Conservation (phyloP, 1,140 invertebrate species). For the Drosophila asahinai region DNA sequence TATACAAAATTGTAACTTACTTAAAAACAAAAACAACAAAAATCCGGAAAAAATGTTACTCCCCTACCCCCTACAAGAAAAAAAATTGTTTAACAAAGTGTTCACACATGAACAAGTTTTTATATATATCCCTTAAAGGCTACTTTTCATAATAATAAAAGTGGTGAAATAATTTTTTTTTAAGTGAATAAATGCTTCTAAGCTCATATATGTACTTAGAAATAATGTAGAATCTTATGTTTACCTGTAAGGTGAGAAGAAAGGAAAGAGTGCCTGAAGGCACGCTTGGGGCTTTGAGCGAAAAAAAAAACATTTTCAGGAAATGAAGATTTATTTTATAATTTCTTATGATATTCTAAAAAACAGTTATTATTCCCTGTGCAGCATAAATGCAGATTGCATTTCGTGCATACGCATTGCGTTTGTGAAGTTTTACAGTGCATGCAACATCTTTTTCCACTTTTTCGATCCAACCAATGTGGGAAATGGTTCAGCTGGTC, state of each 20-base stretch:
- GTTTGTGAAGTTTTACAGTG: conserved; percentile 11
- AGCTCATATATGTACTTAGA: conserved; percentile 17
- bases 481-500: conserved; percentile 10
- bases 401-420: neutral
- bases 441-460: conserved; percentile 21
- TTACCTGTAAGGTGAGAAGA: conserved; percentile 17
- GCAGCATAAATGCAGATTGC: neutral
- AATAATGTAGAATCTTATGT: conserved; percentile 16
- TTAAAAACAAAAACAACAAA: too few relatives aligned
- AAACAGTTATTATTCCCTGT: conserved; percentile 10
- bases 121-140: conserved; percentile 13
- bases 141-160: conserved; percentile 10
- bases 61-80: too few relatives aligned
- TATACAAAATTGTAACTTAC: too few relatives aligned
- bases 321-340: conserved; percentile 6
- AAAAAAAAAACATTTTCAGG: conserved; percentile 5
- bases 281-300: conserved; percentile 16
- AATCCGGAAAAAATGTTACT: too few relatives aligned
- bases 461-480: neutral
- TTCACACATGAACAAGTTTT: too few relatives aligned
- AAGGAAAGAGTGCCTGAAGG: conserved; percentile 2
- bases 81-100: too few relatives aligned
- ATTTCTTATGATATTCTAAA: conserved; percentile 6
- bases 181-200: conserved; percentile 5
- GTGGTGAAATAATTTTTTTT: conserved; percentile 17